Evolutionary conservation across 2,888 invertebrate genomes (phyloP), one percentile per base, ranked within the genome.

Genomic region (Eupithecia exiguata): DNA sequence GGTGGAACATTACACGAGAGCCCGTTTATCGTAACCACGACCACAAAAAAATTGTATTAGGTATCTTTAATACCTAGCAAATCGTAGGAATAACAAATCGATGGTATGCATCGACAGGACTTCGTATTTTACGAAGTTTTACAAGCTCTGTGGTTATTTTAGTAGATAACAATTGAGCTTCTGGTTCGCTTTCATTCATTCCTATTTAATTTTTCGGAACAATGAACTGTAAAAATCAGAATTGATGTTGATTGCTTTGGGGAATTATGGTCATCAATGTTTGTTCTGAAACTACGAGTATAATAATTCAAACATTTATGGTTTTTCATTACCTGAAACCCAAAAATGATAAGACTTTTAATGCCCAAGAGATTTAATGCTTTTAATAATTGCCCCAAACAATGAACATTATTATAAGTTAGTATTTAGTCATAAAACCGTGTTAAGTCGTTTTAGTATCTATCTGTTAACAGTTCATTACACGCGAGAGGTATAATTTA

Each of bases 401-500:
- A 46, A 68, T 68, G 21, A 43, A n/a, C 67, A 43, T 67, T 58
- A 71, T 71, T 21, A 46, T 36, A 71, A 71, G 16, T 61, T 58
- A 30, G 61, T 69, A 68, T 46, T 71, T 53, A 25, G 58, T 38
- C 49, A 70, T 76, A 69, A 75, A 77, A 65, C 62, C 70, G 18
- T 30, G 63, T 65, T 68, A 36, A 61, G 58, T 16, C 69, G 63
- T 65, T 78, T 70, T 71, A 77, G 72, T 63, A 72, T 73, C 68
- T 72, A 74, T 75, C 70, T 71, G 66, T 76, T 74, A 72, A 77
- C 75, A 77, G 77, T 80, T 80, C 61, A 77, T 77, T 77, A 79
- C 74, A 71, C 70, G 77, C 77, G 78, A 71, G 76, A 74, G 72
- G 77, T 68, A 72, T 75, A 14, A 74, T 79, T 78, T 81, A 80